Base-by-base conservation (phyloP, 2,888 invertebrate species). In the Schrankia costaestrigalis region DNA sequence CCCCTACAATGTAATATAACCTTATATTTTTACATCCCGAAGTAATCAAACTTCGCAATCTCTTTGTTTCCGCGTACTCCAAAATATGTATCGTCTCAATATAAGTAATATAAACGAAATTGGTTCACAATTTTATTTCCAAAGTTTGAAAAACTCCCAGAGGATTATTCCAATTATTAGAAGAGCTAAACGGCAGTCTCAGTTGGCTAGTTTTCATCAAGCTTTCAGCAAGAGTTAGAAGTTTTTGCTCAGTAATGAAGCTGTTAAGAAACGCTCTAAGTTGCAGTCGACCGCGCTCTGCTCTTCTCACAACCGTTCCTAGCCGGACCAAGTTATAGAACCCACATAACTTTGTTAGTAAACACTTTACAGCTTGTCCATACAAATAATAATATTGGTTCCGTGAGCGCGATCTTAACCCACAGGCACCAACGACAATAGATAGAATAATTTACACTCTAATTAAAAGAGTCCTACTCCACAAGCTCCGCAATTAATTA, bases 241-340 rank as follows among this genome's bases (percentile, higher is more conserved):
- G 55, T 68, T 64, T 55, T 35, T 46, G 43, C 41, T 50, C 34
- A 38, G 52, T 65, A 68, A 66, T 60, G 56, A 60, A 69, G 58
- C 60, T 56, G 59, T 61, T 59, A 50, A 58, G 46, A 40, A 58
- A 52, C 41, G 38, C 36, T 55, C 34, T 41, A 39, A 57, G 56
- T 54, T 46, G 35, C 49, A 36, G 30, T 48, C 35, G 45, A 36
- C 41, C 37, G 46, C 38, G 44, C 43, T 44, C 41, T 35, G 51
- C 31, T 25, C 40, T 34, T 42, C 31, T 29, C 44, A 39, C 42
- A 35, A 40, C 39, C 45, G 28, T 14, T 25, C 11, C 7, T 22
- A 9, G 19, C 24, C 23, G 9, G 43, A 37, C 31, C 27, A 47
- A 50, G 41, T 53, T 46, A 38, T 38, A 35, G 34, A 40, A 31